These are phyloP conservation scores for Trachelus iudaicus DNA, from an alignment of 2,888 invertebrate genomes.

Conservation along the genomic window DNA sequence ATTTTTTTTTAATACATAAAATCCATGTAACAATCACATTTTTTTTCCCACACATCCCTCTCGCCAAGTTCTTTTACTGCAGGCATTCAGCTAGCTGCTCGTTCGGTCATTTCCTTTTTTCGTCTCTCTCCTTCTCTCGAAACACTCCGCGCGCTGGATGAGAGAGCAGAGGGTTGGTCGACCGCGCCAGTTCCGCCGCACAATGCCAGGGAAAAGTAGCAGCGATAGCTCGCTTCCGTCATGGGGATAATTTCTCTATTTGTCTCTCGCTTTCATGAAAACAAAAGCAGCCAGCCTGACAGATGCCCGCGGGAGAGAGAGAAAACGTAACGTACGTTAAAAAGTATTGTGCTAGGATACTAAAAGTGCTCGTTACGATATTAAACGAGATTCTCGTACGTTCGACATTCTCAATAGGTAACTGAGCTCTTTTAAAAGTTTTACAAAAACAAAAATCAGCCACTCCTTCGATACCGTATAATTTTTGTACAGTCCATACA, in stretches of 20 bases:
- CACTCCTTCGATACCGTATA: background rate
- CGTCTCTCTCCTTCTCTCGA: background rate
- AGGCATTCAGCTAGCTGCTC: background rate
- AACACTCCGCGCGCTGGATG: background rate
- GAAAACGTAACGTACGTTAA: background rate
- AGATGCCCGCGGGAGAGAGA: background rate
- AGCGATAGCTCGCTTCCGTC: background rate
- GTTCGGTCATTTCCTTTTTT: background rate
- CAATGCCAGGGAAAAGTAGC: background rate
- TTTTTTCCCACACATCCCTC: background rate
- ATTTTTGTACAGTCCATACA: background rate
- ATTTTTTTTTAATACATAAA: background rate
- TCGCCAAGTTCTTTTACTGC: background rate
- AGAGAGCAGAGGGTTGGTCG: background rate
- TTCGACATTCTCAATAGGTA: background rate
- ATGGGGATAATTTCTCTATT: background rate
- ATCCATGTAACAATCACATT: background rate
- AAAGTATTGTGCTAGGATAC: background rate
- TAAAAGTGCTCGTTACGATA: background rate
- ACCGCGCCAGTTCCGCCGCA: background rate
- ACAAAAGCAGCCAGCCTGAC: background rate
- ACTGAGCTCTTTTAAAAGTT: background rate
- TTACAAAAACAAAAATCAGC: background rate
- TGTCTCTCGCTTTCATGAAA: background rate
- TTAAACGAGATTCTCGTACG: background rate